phyloP scores from a whole-genome alignment of 2,888 invertebrate genomes.

The Laothoe populi region DNA sequence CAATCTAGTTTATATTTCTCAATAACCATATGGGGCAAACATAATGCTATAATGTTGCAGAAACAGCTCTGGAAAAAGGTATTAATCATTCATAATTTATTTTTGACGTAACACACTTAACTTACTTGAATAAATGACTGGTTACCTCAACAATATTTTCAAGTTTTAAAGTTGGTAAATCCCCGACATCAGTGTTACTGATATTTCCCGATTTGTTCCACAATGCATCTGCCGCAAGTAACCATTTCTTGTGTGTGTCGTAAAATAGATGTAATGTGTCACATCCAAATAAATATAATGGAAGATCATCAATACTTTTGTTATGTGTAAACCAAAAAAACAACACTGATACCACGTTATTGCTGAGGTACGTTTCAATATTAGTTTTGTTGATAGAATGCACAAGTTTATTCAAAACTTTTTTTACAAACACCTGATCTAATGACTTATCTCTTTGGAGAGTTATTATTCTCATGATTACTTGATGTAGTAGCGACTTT shows the following conservation, averaged over 20 bases:
- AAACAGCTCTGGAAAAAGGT: conserved; percentile 68
- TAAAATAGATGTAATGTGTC: conserved; percentile 63
- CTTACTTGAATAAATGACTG: neutral
- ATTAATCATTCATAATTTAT: conserved; percentile 22
- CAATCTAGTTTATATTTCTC: conserved; percentile 61
- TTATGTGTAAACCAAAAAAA: conserved; percentile 76
- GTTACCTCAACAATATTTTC: conserved; percentile 55
- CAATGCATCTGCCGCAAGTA: conserved; percentile 73
- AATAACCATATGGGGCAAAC: conserved; percentile 68
- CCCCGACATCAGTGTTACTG: conserved; percentile 24
- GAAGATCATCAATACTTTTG: conserved; percentile 67
- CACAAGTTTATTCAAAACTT: conserved; percentile 70
- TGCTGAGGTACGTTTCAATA: conserved; percentile 62
- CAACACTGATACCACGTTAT: conserved; percentile 78
- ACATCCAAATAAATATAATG: conserved; percentile 69
- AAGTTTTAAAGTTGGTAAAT: conserved; percentile 29
- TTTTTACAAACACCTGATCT: conserved; percentile 66
- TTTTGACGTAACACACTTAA: conserved; percentile 9
- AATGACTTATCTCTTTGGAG: conserved; percentile 81
- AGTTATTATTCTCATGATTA: conserved; percentile 81
- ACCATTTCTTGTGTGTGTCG: conserved; percentile 71
- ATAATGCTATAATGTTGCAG: conserved; percentile 63
- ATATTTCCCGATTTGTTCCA: conserved; percentile 66
- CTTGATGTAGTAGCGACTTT: conserved; percentile 77
- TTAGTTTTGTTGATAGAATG: conserved; percentile 50